A percentile compares a stretch with the other conserved stretches of the same genome.
Evolutionary conservation across 2,113 vertebrate genomes (phyloP).

Genomic region (Tetraodon nigroviridis): DNA sequence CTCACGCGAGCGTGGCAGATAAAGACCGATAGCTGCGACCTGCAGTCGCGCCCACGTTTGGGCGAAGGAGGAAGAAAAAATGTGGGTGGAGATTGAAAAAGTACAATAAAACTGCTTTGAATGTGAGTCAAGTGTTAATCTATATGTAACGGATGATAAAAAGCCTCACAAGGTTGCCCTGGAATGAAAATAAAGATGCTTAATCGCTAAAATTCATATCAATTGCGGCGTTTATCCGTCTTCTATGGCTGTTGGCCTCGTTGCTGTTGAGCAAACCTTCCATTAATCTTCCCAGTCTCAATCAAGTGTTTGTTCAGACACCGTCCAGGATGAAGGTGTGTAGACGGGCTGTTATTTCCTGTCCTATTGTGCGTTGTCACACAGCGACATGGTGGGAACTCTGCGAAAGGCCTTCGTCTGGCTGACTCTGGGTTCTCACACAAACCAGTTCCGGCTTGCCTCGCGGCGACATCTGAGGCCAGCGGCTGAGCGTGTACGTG

Average conservation of each 20-base stretch:
- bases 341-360: slow-evolving; percentile 54
- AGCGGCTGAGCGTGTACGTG: slow-evolving; percentile 17
- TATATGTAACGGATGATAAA: too few relatives aligned
- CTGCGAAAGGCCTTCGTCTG: slow-evolving; percentile 35
- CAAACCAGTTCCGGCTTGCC: slow-evolving; percentile 55
- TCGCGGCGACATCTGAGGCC: slow-evolving; percentile 40
- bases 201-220: slow-evolving; percentile 6
- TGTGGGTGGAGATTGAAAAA: too few relatives aligned
- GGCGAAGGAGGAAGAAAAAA: background rate
- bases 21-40: slow-evolving; percentile 3
- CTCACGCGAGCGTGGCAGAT: slow-evolving; percentile 26
- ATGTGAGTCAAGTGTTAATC: too few relatives aligned
- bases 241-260: slow-evolving; percentile 11
- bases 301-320: slow-evolving; percentile 51
- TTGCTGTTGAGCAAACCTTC: slow-evolving; percentile 31
- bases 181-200: background rate
- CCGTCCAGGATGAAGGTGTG: slow-evolving; percentile 55
- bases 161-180: too few relatives aligned
- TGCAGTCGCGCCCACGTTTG: background rate
- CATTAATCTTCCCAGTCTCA: slow-evolving; percentile 53
- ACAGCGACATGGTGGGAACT: slow-evolving; percentile 58
- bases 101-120: too few relatives aligned
- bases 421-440: slow-evolving; percentile 42
- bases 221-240: slow-evolving; percentile 13
- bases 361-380: slow-evolving; percentile 55